Evolutionary conservation across 2,797 vertebrate genomes (phyloP).

Genomic region (Chelon auratus): DNA sequence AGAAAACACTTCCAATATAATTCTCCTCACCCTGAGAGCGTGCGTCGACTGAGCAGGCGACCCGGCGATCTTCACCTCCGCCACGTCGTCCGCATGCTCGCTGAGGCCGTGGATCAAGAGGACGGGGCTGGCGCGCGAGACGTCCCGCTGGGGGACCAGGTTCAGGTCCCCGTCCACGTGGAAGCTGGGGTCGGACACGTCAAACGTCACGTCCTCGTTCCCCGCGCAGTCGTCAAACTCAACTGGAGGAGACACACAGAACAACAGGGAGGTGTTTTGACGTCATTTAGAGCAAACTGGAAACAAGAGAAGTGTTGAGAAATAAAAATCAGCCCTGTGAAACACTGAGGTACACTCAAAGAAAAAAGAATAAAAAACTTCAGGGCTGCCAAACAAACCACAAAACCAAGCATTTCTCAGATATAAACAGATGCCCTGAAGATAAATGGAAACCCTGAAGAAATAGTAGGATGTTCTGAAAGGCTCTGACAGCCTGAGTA

Average conservation of each 20-base stretch:
- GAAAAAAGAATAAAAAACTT: neutral
- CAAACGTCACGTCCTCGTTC: conserved; percentile 88
- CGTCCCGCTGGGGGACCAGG: conserved; percentile 85
- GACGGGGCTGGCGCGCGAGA: conserved; percentile 78
- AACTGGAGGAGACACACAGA: conserved; percentile 82
- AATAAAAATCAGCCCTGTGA: neutral
- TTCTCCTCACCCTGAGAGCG: conserved; percentile 86
- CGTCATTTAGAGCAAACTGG: neutral
- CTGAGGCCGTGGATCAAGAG: conserved; percentile 88
- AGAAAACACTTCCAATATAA: neutral
- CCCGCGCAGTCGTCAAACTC: conserved; percentile 93
- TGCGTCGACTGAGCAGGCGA: conserved; percentile 73
- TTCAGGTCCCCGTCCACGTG: conserved; percentile 86
- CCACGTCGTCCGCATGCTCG: conserved; percentile 88
- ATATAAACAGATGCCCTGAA: conserved; percentile 51
- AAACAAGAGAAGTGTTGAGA: conserved; percentile 1
- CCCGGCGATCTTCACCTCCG: conserved; percentile 87
- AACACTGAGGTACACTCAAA: conserved; percentile 3
- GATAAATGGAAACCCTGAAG: conserved; percentile 48
- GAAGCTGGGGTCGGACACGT: conserved; percentile 92
- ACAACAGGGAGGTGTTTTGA: neutral
- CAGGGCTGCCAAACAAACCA: conserved; percentile 20
- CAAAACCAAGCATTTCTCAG: conserved; percentile 29
- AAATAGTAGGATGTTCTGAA: conserved; percentile 41
- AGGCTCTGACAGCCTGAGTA: conserved; percentile 25